Evolutionary conservation across 2,797 vertebrate species (phyloP).

Genomic region (Champsocephalus gunnari): DNA sequence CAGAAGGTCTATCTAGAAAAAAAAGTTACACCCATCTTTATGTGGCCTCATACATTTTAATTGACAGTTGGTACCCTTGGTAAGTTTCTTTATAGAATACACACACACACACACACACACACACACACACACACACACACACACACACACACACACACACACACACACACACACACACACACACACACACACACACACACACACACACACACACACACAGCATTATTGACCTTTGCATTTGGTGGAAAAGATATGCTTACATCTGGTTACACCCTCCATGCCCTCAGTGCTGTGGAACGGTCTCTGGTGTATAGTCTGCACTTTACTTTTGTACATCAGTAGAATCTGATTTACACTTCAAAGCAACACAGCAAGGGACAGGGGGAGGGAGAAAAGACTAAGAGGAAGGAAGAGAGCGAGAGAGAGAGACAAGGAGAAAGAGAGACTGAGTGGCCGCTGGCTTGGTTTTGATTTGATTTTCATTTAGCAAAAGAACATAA

Average conservation of each 20-base stretch:
- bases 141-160: not conserved
- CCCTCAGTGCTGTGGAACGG: conserved; percentile 68
- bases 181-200: not conserved
- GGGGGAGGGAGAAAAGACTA: conserved; percentile 16
- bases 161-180: not conserved
- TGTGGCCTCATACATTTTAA: conserved; percentile 37
- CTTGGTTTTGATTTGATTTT: conserved; percentile 77
- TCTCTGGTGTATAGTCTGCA: conserved; percentile 72
- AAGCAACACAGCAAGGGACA: conserved; percentile 60
- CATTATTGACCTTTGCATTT: conserved; percentile 56
- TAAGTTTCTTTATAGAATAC: conserved; percentile 4
- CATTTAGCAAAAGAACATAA: conserved; percentile 78
- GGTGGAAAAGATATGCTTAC: conserved; percentile 58
- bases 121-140: not conserved
- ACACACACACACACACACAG: not conserved
- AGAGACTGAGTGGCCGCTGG: conserved; percentile 54
- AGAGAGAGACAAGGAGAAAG: conserved; percentile 6
- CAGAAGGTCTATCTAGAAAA: conserved; percentile 1
- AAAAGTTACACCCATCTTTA: not conserved
- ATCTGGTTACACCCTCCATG: conserved; percentile 58
- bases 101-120: not conserved
- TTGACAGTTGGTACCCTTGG: not conserved
- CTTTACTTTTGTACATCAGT: conserved; percentile 77
- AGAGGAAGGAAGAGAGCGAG: not conserved
- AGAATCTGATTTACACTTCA: conserved; percentile 84